Evolutionary conservation across 2,113 vertebrate species (phyloP).

Genomic region (Turdus rufiventris): DNA sequence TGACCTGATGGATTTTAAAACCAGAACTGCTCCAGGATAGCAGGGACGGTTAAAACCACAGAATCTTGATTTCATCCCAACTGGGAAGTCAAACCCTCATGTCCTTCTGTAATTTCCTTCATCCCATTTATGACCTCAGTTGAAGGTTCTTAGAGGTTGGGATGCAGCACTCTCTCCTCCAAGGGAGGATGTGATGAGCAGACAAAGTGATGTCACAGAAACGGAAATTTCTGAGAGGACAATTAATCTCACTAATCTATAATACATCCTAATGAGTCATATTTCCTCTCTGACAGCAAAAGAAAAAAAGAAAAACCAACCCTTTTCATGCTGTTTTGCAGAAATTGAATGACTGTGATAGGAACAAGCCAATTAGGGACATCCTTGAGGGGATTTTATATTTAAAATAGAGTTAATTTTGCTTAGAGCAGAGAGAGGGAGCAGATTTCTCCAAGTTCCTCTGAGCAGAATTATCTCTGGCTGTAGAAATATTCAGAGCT

Average conservation of each 20-base stretch:
- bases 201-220: not conserved
- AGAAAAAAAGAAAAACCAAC: not conserved
- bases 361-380: slow-evolving; percentile 4
- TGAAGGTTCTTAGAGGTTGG: not conserved
- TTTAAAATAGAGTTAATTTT: not conserved
- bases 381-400: not conserved
- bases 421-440: not conserved
- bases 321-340: not conserved
- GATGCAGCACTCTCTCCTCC: not conserved
- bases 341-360: not conserved
- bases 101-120: not conserved
- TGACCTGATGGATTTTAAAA: not conserved
- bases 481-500: not conserved
- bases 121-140: not conserved
- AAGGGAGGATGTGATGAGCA: not conserved
- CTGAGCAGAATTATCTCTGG: not conserved
- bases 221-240: not conserved
- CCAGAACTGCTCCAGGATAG: not conserved
- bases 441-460: not conserved
- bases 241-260: not conserved
- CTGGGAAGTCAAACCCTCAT: not conserved
- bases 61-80: not conserved
- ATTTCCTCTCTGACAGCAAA: not conserved
- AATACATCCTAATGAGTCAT: slow-evolving; percentile 4
- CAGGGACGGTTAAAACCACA: not conserved